Evolutionary conservation across 1,140 invertebrate genomes (phyloP).

Genomic region (Drosophila neocordata): DNA sequence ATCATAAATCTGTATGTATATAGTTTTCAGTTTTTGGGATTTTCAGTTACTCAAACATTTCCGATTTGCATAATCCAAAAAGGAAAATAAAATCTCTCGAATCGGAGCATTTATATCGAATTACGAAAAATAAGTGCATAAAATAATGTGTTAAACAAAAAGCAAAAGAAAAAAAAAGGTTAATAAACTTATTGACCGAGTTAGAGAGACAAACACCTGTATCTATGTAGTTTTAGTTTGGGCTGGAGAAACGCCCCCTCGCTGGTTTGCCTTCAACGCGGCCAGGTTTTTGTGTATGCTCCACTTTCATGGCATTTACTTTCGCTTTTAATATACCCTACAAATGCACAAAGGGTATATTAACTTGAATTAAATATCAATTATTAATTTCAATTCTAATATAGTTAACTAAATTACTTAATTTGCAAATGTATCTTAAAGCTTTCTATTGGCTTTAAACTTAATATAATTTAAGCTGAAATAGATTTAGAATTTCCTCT

Average conservation of each 20-base stretch:
- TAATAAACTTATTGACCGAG: conserved; percentile 80
- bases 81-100: conserved; percentile 36
- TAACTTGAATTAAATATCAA: too few relatives aligned
- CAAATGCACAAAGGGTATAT: background rate
- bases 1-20: too few relatives aligned
- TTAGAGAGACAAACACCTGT: conserved; percentile 47
- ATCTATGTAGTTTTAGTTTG: conserved; percentile 3
- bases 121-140: conserved; percentile 42
- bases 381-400: too few relatives aligned
- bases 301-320: conserved; percentile 75
- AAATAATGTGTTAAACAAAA: conserved; percentile 52
- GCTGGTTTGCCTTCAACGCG: conserved; percentile 67
- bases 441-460: too few relatives aligned
- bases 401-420: too few relatives aligned
- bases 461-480: too few relatives aligned
- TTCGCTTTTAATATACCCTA: conserved; percentile 69
- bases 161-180: conserved; percentile 39
- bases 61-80: conserved; percentile 59
- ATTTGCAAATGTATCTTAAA: too few relatives aligned
- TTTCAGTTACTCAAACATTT: conserved; percentile 48
- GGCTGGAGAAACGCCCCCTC: conserved; percentile 59
- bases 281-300: conserved; percentile 56
- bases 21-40: conserved; percentile 10
- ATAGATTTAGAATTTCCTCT: too few relatives aligned
- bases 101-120: conserved; percentile 55